phyloP scores from a whole-genome alignment of 2,888 invertebrate species.

The Lycocerus yunnanus region DNA sequence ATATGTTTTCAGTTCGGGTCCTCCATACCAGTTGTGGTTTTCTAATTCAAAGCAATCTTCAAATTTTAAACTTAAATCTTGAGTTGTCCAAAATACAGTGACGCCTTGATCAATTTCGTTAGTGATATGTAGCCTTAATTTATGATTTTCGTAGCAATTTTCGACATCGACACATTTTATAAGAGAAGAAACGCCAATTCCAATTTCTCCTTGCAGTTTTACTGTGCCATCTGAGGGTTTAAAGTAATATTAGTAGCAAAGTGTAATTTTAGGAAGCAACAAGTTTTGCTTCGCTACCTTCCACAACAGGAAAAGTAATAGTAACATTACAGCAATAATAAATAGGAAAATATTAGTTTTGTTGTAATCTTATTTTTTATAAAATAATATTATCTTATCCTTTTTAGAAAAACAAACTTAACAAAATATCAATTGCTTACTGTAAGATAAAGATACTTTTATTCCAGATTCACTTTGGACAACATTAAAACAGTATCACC shows the following conservation, averaged over 20 bases:
- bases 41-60: slow-evolving; percentile 58
- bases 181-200: not conserved
- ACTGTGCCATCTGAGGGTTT: not conserved
- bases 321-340: too few relatives aligned
- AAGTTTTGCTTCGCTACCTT: too few relatives aligned
- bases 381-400: too few relatives aligned
- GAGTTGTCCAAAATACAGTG: slow-evolving; percentile 31
- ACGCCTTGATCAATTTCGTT: slow-evolving; percentile 26
- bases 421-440: not conserved
- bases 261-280: not conserved
- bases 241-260: not conserved
- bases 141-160: slow-evolving; percentile 24
- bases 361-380: too few relatives aligned
- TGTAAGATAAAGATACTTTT: not conserved
- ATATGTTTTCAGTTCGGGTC: slow-evolving; percentile 65
- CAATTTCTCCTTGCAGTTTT: slow-evolving; percentile 13
- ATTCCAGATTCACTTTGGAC: not conserved
- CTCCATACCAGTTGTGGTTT: slow-evolving; percentile 68
- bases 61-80: slow-evolving; percentile 21
- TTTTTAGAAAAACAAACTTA: not conserved
- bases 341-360: too few relatives aligned
- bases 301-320: too few relatives aligned
- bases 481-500: not conserved
- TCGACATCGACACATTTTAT: slow-evolving; percentile 19
- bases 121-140: slow-evolving; percentile 20